phyloP scores from a whole-genome alignment of 2,113 vertebrate genomes.

The Brienomyrus brachyistius region DNA sequence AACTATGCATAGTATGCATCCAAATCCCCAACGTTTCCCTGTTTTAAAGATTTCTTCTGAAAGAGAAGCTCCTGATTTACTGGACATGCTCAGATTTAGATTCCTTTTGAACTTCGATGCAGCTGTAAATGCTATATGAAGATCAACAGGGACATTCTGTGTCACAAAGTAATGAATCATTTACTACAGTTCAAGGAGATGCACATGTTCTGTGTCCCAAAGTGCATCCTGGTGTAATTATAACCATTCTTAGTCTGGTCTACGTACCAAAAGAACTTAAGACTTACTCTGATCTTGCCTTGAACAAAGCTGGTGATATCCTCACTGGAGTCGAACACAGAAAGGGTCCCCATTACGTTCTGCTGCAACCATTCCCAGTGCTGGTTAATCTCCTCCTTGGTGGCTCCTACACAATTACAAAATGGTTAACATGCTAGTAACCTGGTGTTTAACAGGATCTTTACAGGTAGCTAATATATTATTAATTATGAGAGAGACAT shows the following conservation, averaged over 20 bases:
- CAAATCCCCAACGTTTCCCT: neutral
- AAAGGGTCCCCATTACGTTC: slow-evolving; percentile 90
- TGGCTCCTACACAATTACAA: slow-evolving; percentile 66
- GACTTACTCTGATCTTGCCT: slow-evolving; percentile 91
- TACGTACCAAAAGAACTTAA: neutral
- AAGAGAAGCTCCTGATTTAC: neutral
- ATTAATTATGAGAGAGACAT: neutral
- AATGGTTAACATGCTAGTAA: neutral
- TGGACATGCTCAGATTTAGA: neutral
- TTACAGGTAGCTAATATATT: neutral
- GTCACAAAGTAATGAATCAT: neutral
- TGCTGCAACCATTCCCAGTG: slow-evolving; percentile 95
- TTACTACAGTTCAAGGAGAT: neutral
- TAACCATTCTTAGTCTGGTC: neutral
- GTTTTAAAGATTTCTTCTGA: neutral
- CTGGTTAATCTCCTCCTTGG: slow-evolving; percentile 83
- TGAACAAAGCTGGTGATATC: slow-evolving; percentile 97
- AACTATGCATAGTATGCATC: neutral
- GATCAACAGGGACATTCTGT: neutral
- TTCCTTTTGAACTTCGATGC: neutral
- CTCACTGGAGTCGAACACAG: slow-evolving; percentile 91
- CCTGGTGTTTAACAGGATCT: neutral
- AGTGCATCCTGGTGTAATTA: neutral
- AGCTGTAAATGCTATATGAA: neutral
- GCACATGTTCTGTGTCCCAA: neutral